Evolutionary conservation across 1,140 invertebrate genomes (phyloP).

Genomic region (Zaprionus tsacasi): DNA sequence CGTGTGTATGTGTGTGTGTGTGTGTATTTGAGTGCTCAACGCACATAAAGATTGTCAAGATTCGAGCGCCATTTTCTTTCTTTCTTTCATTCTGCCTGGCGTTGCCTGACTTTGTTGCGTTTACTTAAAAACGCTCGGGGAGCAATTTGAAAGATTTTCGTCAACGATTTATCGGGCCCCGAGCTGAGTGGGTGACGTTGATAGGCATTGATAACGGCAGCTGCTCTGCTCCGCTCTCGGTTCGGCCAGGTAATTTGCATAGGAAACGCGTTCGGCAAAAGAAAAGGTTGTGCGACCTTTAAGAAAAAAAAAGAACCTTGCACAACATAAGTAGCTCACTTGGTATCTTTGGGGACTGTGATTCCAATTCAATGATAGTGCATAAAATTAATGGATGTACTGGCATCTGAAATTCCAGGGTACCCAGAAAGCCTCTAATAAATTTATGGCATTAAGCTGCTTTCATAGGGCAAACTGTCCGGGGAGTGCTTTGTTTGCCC

Average conservation of each 20-base stretch:
- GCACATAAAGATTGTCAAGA: slow-evolving; percentile 80
- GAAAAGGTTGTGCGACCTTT: slow-evolving; percentile 68
- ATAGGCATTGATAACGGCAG: slow-evolving; percentile 61
- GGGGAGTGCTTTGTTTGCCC: slow-evolving; percentile 40
- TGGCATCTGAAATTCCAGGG: slow-evolving; percentile 33
- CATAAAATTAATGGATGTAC: slow-evolving; percentile 67
- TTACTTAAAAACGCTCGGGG: slow-evolving; percentile 66
- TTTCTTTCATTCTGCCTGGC: neutral
- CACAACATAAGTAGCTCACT: slow-evolving; percentile 7
- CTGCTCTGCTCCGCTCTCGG: neutral
- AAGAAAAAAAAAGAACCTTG: neutral
- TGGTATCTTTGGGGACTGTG: slow-evolving; percentile 34
- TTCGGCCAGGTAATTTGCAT: slow-evolving; percentile 67
- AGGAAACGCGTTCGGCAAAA: slow-evolving; percentile 50
- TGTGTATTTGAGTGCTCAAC: slow-evolving; percentile 38
- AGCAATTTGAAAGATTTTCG: slow-evolving; percentile 76
- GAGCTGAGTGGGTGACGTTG: slow-evolving; percentile 63
- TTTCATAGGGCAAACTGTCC: slow-evolving; percentile 12
- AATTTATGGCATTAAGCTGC: slow-evolving; percentile 63
- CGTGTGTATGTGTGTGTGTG: neutral
- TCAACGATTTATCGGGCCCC: slow-evolving; percentile 67
- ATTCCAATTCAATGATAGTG: slow-evolving; percentile 75
- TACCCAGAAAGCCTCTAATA: slow-evolving; percentile 48
- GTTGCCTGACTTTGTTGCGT: slow-evolving; percentile 43
- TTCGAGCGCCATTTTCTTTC: slow-evolving; percentile 48